Percentiles rank a stretch among this genome's conserved stretches.
phyloP scores from a whole-genome alignment of 2,113 vertebrate genomes.

The Labeo rohita region DNA sequence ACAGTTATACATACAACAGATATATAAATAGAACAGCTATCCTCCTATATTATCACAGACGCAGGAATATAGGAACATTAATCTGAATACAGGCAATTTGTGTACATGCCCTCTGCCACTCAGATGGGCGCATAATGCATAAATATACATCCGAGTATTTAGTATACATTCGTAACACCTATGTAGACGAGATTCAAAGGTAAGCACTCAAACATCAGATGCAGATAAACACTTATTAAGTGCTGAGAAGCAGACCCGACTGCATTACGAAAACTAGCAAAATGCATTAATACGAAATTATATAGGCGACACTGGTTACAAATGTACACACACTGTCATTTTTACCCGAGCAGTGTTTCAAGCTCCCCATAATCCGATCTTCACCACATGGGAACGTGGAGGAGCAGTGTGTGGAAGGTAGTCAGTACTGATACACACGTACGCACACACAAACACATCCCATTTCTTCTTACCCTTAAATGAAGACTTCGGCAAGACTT shows the following conservation, averaged over 20 bases:
- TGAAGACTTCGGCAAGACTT: constrained; percentile 82
- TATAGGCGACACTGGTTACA: constrained; percentile 51
- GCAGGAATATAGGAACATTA: constrained; percentile 37
- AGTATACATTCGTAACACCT: constrained; percentile 47
- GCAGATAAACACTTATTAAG: constrained; percentile 33
- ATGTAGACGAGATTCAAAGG: constrained; percentile 17
- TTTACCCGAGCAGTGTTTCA: constrained; percentile 47
- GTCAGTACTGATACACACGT: constrained; percentile 52
- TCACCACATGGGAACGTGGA: constrained; percentile 36
- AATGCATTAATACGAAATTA: constrained; percentile 45
- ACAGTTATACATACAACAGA: constrained; percentile 28
- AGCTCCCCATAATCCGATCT: constrained; percentile 49
- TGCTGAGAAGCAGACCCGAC: constrained; percentile 37
- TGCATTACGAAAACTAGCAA: constrained; percentile 45
- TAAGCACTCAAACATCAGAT: constrained; percentile 44
- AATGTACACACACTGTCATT: constrained; percentile 51
- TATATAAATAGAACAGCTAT: constrained; percentile 40
- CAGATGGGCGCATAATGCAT: constrained; percentile 18
- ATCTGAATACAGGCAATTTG: constrained; percentile 37
- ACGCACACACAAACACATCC: constrained; percentile 47
- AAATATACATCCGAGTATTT: constrained; percentile 43
- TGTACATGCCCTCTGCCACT: constrained; percentile 5
- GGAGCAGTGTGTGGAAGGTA: constrained; percentile 51
- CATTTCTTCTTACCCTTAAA: constrained; percentile 69
- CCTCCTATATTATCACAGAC: constrained; percentile 35